phyloP scores from a whole-genome alignment of 2,888 invertebrate genomes.

The Actias luna region DNA sequence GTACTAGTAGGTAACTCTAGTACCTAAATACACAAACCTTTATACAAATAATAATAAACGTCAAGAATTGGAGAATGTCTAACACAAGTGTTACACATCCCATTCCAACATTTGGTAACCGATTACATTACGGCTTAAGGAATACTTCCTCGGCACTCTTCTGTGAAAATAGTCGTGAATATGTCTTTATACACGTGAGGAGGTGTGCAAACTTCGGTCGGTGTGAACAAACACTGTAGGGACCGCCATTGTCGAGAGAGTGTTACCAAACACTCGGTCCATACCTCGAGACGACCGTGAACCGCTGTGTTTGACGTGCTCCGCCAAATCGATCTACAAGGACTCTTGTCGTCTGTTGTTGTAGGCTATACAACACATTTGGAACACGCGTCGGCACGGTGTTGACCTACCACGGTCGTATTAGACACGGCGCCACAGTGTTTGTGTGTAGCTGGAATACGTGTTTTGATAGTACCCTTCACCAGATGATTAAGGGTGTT shows the following conservation, averaged over 20 bases:
- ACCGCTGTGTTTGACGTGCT: slow-evolving; percentile 59
- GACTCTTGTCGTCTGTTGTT: slow-evolving; percentile 41
- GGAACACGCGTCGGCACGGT: slow-evolving; percentile 24
- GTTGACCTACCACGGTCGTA: not conserved
- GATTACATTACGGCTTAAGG: slow-evolving; percentile 8
- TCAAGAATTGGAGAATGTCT: not conserved
- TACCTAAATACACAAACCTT: not conserved
- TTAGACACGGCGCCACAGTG: slow-evolving; percentile 24
- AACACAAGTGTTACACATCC: slow-evolving; percentile 2
- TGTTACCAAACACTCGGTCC: slow-evolving; percentile 58
- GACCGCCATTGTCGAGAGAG: slow-evolving; percentile 54
- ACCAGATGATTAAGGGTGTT: slow-evolving; percentile 48
- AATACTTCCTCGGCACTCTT: slow-evolving; percentile 18
- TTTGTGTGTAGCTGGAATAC: slow-evolving; percentile 34
- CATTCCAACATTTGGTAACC: slow-evolving; percentile 2
- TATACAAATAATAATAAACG: slow-evolving; percentile 4
- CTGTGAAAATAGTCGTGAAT: slow-evolving; percentile 39
- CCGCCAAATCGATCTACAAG: slow-evolving; percentile 57
- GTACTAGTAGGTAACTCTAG: not conserved
- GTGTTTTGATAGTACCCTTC: slow-evolving; percentile 25
- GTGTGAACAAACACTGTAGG: slow-evolving; percentile 50
- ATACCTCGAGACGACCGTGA: slow-evolving; percentile 44
- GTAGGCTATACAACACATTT: slow-evolving; percentile 27
- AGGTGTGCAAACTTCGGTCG: slow-evolving; percentile 46
- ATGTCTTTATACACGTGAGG: slow-evolving; percentile 51